A percentile compares a stretch with the other conserved stretches of the same genome.
Conservation (phyloP, 2,888 invertebrate species). For the Alentia gelatinosa region DNA sequence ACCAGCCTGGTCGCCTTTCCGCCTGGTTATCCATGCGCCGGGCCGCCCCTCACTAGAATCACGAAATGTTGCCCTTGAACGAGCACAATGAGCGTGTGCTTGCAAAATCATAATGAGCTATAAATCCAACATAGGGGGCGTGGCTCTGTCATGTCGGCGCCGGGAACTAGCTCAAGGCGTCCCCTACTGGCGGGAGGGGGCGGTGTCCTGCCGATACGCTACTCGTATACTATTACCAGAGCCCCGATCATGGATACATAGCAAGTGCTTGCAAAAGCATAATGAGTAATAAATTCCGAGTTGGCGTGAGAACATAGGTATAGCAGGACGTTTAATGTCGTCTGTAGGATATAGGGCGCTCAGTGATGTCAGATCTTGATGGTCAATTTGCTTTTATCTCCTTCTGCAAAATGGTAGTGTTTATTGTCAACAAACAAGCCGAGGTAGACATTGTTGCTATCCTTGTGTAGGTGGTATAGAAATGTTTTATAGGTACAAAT, state of each 20-base stretch:
- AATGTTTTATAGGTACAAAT: no score
- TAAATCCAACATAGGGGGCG: constrained; percentile 41
- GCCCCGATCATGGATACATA: background rate
- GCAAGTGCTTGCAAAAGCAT: background rate
- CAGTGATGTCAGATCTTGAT: no score
- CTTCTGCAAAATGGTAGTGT: background rate
- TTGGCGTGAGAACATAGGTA: background rate
- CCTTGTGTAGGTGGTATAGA: no score
- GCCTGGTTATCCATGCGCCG: background rate
- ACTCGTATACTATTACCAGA: background rate
- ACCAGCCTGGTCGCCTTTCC: background rate
- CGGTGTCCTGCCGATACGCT: background rate
- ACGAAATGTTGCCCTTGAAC: background rate
- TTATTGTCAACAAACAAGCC: background rate
- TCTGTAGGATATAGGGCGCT: background rate
- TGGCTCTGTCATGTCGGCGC: background rate
- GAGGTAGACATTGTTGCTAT: no score
- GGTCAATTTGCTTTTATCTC: background rate
- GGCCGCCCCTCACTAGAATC: background rate
- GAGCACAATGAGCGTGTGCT: background rate
- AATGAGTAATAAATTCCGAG: background rate
- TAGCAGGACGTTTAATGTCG: background rate
- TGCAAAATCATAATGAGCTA: constrained; percentile 49
- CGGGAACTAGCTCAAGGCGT: background rate
- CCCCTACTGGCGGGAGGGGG: background rate